Percentiles rank a stretch among this genome's conserved stretches.
Evolutionary conservation across 30 jellyfish, hydroid and myxozoan genomes (phyloP).

Genomic region (Calvadosia cruxmelitensis): DNA sequence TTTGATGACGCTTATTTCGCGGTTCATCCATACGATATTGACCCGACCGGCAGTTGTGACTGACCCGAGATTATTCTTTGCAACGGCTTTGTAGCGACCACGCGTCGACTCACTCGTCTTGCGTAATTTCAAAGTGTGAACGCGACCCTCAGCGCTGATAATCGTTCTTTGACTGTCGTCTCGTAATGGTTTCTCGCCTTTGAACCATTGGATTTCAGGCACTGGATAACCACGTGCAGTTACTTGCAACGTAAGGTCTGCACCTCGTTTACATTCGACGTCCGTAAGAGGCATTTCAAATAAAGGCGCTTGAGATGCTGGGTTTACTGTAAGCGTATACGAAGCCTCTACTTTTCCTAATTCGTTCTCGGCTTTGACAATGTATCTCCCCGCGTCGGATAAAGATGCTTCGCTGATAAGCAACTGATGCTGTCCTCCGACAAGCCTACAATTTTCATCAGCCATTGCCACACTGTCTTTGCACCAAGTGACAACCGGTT

Average conservation of each 20-base stretch:
- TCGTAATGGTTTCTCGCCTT: constrained; percentile 21
- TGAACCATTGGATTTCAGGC: constrained; percentile 71
- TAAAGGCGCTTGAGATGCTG: constrained; percentile 4
- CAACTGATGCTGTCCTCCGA: constrained; percentile 13
- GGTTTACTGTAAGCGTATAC: neutral
- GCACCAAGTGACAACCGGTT: neutral
- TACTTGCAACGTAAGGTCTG: neutral
- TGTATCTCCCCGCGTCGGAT: constrained; percentile 41
- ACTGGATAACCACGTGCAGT: constrained; percentile 44
- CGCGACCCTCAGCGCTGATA: constrained; percentile 41
- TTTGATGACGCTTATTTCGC: neutral
- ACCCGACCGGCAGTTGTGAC: neutral
- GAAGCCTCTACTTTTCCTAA: constrained; percentile 26
- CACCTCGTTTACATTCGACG: constrained; percentile 13
- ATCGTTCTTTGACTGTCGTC: constrained; percentile 11
- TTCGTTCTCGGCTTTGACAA: constrained; percentile 24
- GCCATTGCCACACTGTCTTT: neutral
- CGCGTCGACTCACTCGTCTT: constrained; percentile 9
- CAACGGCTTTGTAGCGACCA: constrained; percentile 67
- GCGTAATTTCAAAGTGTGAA: constrained; percentile 27
- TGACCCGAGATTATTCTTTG: constrained; percentile 46
- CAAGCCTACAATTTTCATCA: neutral
- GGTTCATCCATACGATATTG: neutral
- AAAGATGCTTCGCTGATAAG: constrained; percentile 7
- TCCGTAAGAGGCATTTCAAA: constrained; percentile 33